Percentiles rank a stretch among this genome's conserved stretches.
phyloP scores from a whole-genome alignment of 2,113 vertebrate genomes.

The Onychostruthus taczanowskii region DNA sequence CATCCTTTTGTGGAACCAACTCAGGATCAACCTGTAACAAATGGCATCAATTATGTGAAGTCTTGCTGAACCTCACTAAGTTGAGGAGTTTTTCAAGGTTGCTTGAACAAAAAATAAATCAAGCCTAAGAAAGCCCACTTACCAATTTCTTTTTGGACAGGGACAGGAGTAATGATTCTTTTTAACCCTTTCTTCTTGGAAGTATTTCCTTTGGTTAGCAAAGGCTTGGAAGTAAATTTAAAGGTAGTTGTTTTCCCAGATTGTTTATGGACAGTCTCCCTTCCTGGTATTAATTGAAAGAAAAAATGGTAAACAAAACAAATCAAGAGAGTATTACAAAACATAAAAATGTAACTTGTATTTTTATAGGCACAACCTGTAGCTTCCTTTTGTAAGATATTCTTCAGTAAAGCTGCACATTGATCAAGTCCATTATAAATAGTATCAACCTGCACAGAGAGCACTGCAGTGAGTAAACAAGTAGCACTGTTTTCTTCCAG shows the following conservation, averaged over 20 bases:
- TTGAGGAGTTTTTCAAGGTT: background rate
- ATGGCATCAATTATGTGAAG: background rate
- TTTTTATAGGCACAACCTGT: slow-evolving; percentile 67
- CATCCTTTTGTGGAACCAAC: background rate
- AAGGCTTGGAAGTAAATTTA: slow-evolving; percentile 58
- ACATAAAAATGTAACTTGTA: background rate
- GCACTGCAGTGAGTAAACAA: background rate
- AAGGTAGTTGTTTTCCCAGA: slow-evolving; percentile 20
- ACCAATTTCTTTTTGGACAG: slow-evolving; percentile 70
- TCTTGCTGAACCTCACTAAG: background rate
- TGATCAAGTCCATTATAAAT: slow-evolving; percentile 81
- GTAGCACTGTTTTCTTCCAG: background rate
- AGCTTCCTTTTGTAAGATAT: slow-evolving; percentile 80
- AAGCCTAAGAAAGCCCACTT: slow-evolving; percentile 16
- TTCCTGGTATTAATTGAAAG: slow-evolving; percentile 57
- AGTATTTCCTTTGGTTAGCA: slow-evolving; percentile 50
- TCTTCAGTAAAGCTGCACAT: slow-evolving; percentile 85
- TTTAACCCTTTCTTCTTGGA: slow-evolving; percentile 70
- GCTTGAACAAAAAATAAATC: background rate
- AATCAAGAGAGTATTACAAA: background rate
- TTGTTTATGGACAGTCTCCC: slow-evolving; percentile 33
- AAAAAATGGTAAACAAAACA: slow-evolving; percentile 7
- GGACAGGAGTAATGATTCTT: slow-evolving; percentile 46
- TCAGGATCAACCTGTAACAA: background rate
- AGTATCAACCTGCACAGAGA: slow-evolving; percentile 73